Conservation (phyloP, 2,797 vertebrate genomes). For the Sphenopsis melanotis region DNA sequence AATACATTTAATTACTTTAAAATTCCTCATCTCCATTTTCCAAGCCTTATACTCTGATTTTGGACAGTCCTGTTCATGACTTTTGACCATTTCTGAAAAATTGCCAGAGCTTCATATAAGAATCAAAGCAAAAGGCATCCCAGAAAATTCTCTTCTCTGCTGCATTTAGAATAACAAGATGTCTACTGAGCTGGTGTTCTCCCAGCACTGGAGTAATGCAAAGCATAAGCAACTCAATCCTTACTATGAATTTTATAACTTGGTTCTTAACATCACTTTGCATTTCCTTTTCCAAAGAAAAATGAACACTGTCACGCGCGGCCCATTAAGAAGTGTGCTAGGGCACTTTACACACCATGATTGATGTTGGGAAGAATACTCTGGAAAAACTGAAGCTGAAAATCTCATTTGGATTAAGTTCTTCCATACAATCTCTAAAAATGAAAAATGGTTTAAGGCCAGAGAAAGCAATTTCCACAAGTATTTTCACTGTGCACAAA, state of each 20-base stretch:
- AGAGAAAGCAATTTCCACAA: constrained; percentile 17
- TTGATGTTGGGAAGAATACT: background rate
- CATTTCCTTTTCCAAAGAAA: background rate
- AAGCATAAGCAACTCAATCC: background rate
- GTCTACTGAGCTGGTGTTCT: background rate
- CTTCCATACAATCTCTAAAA: background rate
- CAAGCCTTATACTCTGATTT: background rate
- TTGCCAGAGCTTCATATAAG: background rate
- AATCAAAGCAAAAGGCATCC: background rate
- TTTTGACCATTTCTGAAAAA: background rate
- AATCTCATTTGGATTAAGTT: constrained; percentile 35
- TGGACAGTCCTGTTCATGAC: background rate
- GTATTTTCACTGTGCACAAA: background rate
- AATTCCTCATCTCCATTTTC: background rate
- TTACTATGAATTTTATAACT: background rate
- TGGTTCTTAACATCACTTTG: background rate
- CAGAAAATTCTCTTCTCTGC: background rate
- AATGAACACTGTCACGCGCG: rapidly evolving
- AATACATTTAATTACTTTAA: background rate
- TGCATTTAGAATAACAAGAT: background rate
- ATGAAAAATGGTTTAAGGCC: constrained; percentile 1
- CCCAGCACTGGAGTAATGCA: background rate
- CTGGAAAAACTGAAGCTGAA: background rate
- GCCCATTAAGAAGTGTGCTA: background rate
- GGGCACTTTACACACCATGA: background rate